phyloP scores from a whole-genome alignment of 64 coral and sea anemone species.

The Montipora foliosa region DNA sequence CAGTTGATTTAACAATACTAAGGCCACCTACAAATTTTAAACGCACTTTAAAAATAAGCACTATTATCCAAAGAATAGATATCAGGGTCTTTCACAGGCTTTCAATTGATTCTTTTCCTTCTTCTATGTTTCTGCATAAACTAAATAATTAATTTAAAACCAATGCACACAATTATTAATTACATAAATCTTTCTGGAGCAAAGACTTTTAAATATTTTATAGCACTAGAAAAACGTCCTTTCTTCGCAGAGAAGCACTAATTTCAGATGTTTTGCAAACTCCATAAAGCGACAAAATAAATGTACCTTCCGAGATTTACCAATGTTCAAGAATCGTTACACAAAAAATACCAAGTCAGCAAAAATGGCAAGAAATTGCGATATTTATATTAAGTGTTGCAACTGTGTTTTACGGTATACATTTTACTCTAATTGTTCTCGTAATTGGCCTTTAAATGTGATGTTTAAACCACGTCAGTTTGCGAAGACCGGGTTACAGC shows the following conservation, averaged over 20 bases:
- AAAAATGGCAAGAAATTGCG: not conserved
- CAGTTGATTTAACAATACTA: no score
- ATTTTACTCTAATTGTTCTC: no score
- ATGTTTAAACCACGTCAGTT: no score
- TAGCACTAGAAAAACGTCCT: not conserved
- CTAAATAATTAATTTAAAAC: not conserved
- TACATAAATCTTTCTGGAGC: not conserved
- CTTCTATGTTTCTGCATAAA: not conserved
- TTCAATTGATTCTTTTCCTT: not conserved
- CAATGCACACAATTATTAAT: not conserved
- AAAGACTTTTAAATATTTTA: constrained; percentile 25
- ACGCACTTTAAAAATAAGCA: no score
- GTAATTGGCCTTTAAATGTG: no score
- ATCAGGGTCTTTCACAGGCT: not conserved
- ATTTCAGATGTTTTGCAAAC: not conserved
- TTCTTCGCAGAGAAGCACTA: not conserved
- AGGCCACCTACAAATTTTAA: no score
- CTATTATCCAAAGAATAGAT: not conserved
- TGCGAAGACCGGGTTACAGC: not conserved
- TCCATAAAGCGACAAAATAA: no score
- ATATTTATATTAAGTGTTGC: no score
- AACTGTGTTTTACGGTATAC: no score
- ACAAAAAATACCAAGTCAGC: not conserved
- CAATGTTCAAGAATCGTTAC: not conserved
- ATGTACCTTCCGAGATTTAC: not conserved